Percentiles rank a stretch among this genome's conserved stretches.
phyloP scores from a whole-genome alignment of 2,888 invertebrate species.

The Tetragonisca angustula region DNA sequence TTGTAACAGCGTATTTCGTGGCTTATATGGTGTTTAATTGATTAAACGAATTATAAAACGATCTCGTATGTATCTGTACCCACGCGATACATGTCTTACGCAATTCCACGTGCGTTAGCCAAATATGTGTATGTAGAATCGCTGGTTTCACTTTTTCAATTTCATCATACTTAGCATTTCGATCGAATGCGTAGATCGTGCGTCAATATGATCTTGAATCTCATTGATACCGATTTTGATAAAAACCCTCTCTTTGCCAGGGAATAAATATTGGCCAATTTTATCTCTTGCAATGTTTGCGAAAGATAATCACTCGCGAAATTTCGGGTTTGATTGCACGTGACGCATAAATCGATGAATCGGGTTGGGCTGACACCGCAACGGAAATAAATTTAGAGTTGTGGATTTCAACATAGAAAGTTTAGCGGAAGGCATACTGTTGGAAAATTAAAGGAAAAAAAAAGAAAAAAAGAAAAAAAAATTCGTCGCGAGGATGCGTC shows the following conservation, averaged over 20 bases:
- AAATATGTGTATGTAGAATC: slow-evolving; percentile 22
- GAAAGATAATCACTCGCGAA: slow-evolving; percentile 1
- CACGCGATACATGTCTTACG: slow-evolving; percentile 48
- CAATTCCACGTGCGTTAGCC: slow-evolving; percentile 56
- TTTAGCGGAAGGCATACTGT: background rate
- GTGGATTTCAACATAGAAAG: background rate
- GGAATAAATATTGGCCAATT: slow-evolving; percentile 2
- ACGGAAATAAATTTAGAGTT: slow-evolving; percentile 30
- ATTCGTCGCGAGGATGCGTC: slow-evolving; percentile 48
- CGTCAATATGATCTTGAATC: slow-evolving; percentile 11
- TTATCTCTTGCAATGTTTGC: background rate
- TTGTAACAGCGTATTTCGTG: slow-evolving; percentile 2
- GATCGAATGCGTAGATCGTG: background rate
- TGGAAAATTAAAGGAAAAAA: slow-evolving; percentile 37
- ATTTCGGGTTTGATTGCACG: background rate
- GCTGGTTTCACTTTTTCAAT: background rate
- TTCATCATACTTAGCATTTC: background rate
- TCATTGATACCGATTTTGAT: slow-evolving; percentile 12
- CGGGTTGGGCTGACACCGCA: background rate
- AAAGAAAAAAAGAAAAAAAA: background rate
- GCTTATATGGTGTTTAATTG: slow-evolving; percentile 5
- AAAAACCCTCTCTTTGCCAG: background rate
- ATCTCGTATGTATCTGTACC: slow-evolving; percentile 27
- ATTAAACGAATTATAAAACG: slow-evolving; percentile 13
- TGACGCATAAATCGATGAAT: background rate